Evolutionary conservation across 2,888 invertebrate species (phyloP), one percentile per base, ranked within the genome.

Genomic region (Leptopilina syphax): DNA sequence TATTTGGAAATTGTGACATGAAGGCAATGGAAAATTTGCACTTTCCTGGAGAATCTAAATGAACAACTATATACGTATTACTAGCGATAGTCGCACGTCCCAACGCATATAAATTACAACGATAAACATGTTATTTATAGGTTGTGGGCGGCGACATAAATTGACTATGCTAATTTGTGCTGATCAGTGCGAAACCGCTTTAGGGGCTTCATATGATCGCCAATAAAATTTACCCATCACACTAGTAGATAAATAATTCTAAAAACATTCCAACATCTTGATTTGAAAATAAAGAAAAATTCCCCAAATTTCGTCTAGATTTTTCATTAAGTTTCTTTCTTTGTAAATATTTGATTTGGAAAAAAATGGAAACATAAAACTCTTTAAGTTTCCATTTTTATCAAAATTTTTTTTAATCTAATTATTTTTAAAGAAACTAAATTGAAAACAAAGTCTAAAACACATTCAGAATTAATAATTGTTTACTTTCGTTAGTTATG

Each of bases 101-200:
- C 85, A 85, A 83, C 85, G 86, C 85, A 89, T 90, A 91, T 91
- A 91, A 90, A 91, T 91, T 91, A 90, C 89, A 89, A 90, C 89
- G 90, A 89, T 91, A 91, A 90, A 91, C 91, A 90, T 89, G 90
- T 91, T 91, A 91, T 91, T 91, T 91, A 91, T 90, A 90, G 90
- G 87, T 85, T 82, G 85, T 79, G 73, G 57, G 41, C 54, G 54
- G 57, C 34, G 86, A 88, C 89, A 90, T 90, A 90, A 91, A 91
- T 91, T 90, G 88, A 86, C 88, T 89, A 91, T 90, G 91, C 89
- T 90, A 91, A 91, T 91, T 91, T 90, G 89, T 88, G 90, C 90
- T 90, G 91, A 91, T 91, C 90, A 90, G 87, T 86, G 87, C 83
- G 86, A 86, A 89, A 89, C 88, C 87, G 86, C 85, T 86, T 87